Percentiles rank a stretch among this genome's conserved stretches.
Evolutionary conservation across 1,140 invertebrate genomes (phyloP).

Genomic region (Paracyclopina nana): DNA sequence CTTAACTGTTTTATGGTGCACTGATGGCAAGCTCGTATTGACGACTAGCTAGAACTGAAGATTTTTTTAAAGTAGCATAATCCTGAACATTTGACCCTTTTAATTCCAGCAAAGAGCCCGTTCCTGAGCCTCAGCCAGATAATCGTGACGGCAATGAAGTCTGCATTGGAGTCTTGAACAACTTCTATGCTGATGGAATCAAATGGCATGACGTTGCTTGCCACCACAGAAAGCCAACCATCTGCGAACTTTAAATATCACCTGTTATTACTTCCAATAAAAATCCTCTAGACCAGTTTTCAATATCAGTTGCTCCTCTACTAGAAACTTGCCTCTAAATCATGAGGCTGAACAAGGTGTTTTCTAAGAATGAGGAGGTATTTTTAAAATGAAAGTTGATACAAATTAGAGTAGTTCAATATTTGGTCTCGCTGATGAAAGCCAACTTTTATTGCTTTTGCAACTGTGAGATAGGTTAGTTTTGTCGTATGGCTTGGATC

Average conservation of each 20-base stretch:
- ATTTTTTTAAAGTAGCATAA: background rate
- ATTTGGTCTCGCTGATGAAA: too few species aligned
- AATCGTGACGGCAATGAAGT: conserved; percentile 62
- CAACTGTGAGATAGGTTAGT: too few species aligned
- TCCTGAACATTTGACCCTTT: background rate
- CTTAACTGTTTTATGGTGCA: background rate
- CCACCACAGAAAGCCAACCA: conserved; percentile 58
- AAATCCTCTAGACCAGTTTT: too few species aligned
- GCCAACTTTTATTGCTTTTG: too few species aligned
- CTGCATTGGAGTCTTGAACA: conserved; percentile 53
- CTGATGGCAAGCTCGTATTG: background rate
- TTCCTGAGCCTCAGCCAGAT: conserved; percentile 56
- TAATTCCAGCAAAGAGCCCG: conserved; percentile 29
- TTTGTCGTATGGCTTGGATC: too few species aligned
- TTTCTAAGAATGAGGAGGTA: too few species aligned
- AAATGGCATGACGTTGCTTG: conserved; percentile 71
- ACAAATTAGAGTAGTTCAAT: too few species aligned
- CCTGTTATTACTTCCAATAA: too few species aligned
- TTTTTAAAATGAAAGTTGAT: too few species aligned
- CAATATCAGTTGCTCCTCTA: too few species aligned
- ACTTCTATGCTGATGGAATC: conserved; percentile 65
- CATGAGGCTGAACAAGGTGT: too few species aligned
- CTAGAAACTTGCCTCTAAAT: too few species aligned
- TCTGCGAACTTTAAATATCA: conserved; percentile 52
- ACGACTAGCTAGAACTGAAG: background rate